Evolutionary conservation across 2,888 invertebrate genomes (phyloP).

Genomic region (Pristionchus entomophagus): DNA sequence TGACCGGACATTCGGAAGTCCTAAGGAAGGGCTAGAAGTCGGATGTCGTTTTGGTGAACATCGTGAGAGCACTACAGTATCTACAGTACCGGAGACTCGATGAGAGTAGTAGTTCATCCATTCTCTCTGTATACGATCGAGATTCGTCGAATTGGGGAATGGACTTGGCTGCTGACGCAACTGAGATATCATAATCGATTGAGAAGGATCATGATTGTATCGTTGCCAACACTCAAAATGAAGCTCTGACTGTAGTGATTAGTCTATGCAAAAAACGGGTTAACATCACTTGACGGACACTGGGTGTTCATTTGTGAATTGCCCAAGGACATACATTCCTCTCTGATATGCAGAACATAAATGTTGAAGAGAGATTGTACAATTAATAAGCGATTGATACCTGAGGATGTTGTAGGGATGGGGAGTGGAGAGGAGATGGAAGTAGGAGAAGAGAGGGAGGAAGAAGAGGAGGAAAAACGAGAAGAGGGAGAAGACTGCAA

Average conservation of each 20-base stretch:
- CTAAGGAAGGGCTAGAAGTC: too few species aligned
- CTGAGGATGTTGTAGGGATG: constrained; percentile 4
- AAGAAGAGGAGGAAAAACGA: constrained; percentile 20
- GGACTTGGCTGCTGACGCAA: background rate
- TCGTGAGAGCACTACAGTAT: too few species aligned
- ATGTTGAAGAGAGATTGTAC: background rate
- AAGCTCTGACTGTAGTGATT: background rate
- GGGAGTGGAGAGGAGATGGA: background rate
- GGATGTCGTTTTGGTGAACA: too few species aligned
- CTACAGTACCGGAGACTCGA: constrained; percentile 46
- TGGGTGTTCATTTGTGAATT: background rate
- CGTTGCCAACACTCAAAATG: background rate
- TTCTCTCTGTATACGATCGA: constrained; percentile 40
- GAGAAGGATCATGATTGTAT: background rate
- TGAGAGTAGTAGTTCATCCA: constrained; percentile 48
- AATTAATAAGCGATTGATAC: background rate
- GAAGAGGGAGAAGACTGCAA: background rate
- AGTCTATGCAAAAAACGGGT: background rate
- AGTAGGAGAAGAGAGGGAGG: constrained; percentile 2
- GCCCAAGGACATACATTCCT: background rate
- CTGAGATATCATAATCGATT: background rate
- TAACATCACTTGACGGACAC: background rate
- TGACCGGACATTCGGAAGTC: too few species aligned
- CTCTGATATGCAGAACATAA: too few species aligned
- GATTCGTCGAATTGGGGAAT: constrained; percentile 3